Base-by-base conservation (phyloP, 53 echinoderm and acorn worm species). In the Patiria pectinifera region DNA sequence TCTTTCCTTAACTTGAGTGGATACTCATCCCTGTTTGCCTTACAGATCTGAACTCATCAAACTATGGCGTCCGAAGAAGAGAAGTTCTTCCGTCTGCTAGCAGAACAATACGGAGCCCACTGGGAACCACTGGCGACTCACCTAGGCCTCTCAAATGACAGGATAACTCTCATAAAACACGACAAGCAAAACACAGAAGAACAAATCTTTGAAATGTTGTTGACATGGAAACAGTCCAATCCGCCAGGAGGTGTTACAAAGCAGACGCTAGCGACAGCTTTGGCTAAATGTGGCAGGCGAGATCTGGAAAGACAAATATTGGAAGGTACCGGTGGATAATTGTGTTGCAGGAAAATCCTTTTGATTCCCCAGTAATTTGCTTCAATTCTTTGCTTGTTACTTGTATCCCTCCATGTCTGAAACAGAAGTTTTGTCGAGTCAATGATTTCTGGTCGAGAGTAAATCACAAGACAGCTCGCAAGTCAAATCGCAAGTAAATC, bases 41-140 rank as follows among this genome's bases (percentile, higher is more conserved):
- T 24, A 74, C 18, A 9, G 15, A 74, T 74, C 53, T 53, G 5
- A 53, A 53, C 53, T n/a, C 9, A 16, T 74, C 74, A 23, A 74
- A 74, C 10, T 7, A 74, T 66, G 66, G 66, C 66, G 19, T 66
- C 66, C 13, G 18, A 74, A 18, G 74, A 66, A 53, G 77, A 76
- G 19, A 11, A 79, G 19, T 82, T 22, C 2, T 82, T 82, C 59
- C 82, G 82, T 58, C 58, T 35, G 25, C 1, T 82, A 24, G 21
- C 59, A 6, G 59, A 59, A 59, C 45, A 58, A 82, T 58, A 58
- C 49, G 59, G 59, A 21, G 13, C 82, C n/a, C 13, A 59, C 82
- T 82, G 82, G 82, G 58, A 82, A n/a, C 82, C 82, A 19, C 44
- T 82, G 24, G 82, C 82, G 0, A 82, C 82, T 7, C 45, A 82